Evolutionary conservation across 2,113 vertebrate genomes (phyloP).

Genomic region (Raja brachyura): DNA sequence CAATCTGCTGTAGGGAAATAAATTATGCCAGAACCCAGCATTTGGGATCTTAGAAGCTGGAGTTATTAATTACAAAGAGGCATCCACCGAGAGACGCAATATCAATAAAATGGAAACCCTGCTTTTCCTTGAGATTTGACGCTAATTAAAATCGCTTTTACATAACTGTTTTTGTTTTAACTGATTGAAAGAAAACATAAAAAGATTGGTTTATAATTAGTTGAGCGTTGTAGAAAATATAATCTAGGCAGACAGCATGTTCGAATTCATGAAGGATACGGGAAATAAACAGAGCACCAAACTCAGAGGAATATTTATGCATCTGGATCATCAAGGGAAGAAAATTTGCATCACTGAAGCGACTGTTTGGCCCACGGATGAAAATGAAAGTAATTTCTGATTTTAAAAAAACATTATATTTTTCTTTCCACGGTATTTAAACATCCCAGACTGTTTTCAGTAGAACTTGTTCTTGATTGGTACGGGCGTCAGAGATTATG

Average conservation of each 20-base stretch:
- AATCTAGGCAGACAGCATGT: constrained; percentile 47
- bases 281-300: constrained; percentile 8
- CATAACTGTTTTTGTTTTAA: constrained; percentile 51
- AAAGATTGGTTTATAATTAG: constrained; percentile 52
- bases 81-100: constrained; percentile 40
- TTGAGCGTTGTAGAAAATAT: constrained; percentile 46
- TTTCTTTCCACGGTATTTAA: background rate
- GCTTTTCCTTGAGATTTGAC: constrained; percentile 47
- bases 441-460: background rate
- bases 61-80: constrained; percentile 43
- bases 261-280: constrained; percentile 43
- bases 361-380: background rate
- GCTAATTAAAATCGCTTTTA: constrained; percentile 57
- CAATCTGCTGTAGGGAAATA: background rate
- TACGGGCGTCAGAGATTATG: no score
- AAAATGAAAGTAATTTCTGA: background rate
- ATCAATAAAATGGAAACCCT: constrained; percentile 41
- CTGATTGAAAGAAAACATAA: constrained; percentile 52
- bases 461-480: background rate
- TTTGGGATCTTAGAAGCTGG: background rate
- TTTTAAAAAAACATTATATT: no score
- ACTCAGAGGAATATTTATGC: background rate
- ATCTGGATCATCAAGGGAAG: background rate
- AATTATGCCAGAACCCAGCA: background rate
- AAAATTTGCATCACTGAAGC: background rate